Base-by-base conservation (phyloP, 2,113 vertebrate genomes). In the Larimichthys crocea region DNA sequence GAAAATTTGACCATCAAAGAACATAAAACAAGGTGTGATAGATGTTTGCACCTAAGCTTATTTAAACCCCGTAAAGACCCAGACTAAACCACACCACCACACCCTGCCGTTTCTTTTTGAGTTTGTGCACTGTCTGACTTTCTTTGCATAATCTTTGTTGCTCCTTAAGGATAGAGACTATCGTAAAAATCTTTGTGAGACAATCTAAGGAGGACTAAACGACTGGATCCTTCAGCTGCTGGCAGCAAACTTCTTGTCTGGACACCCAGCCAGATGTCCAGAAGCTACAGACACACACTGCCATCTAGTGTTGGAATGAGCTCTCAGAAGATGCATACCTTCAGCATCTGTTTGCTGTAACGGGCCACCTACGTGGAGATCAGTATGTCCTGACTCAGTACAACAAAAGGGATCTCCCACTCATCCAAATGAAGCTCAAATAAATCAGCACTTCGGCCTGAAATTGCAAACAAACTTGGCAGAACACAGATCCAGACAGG, bases 251-350 rank as follows among this genome's bases (percentile, higher is more conserved):
- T 1, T 20, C 31, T 40, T 31, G n/a, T 64, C 79, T 70, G 67
- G 60, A 80, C 67, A 20, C 46, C 48, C n/a, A 8, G 17, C 57
- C 61, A 76, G 29, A 60, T 57, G 52, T 55, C 66, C 49, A 4
- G 40, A 24, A 83, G 80, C n/a, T 24, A 57, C 73, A 89, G 92
- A 84, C 73, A 68, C 77, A 72, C 57, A 90, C 80, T 88, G 87
- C 93, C 94, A 94, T 92, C 95, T 93, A 87, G 91, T 92, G 94
- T 79, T 55, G 76, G 22, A 52, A 24, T 0, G 9, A 40, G 24
- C 64, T 49, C 12, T 48, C n/a, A 12, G 3, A 60, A 24, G 29
- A 61, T 3, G 17, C 74, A 72, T 65, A 49, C 44, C 50, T 20
- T 42, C 48, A 53, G 71, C 86, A 89, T 90, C 90, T 92, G 90